phyloP scores from a whole-genome alignment of 2,113 vertebrate species.

The Hypanus sabinus region DNA sequence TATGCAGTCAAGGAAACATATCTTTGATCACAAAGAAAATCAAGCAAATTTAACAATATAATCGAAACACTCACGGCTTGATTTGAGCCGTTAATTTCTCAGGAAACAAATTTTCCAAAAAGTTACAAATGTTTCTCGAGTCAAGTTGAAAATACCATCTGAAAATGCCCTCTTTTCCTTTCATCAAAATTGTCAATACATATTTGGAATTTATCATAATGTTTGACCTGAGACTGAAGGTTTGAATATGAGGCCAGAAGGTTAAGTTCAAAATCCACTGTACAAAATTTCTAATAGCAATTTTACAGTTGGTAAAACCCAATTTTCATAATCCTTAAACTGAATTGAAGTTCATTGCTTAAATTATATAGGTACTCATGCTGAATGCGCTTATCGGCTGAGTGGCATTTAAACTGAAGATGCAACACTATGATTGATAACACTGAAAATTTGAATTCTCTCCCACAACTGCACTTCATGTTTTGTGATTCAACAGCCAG shows the following conservation, averaged over 20 bases:
- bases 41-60: not conserved
- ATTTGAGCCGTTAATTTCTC: not conserved
- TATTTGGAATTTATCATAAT: not conserved
- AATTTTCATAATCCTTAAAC: slow-evolving; percentile 4
- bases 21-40: not conserved
- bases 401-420: not conserved
- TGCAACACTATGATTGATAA: not conserved
- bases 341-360: slow-evolving; percentile 16
- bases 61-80: not conserved
- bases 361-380: not conserved
- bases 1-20: slow-evolving; percentile 55
- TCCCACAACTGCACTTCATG: not conserved
- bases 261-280: not conserved
- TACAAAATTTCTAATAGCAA: not conserved
- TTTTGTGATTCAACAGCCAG: not conserved
- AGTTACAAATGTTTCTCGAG: not conserved
- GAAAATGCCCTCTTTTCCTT: not conserved
- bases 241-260: not conserved
- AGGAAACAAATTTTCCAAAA: not conserved
- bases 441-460: not conserved
- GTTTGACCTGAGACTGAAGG: not conserved
- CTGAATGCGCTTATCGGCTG: not conserved
- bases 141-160: not conserved
- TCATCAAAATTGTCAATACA: not conserved
- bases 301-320: not conserved